Conservation (phyloP, 1,140 invertebrate species). For the Pseudomyrmex concolor region DNA sequence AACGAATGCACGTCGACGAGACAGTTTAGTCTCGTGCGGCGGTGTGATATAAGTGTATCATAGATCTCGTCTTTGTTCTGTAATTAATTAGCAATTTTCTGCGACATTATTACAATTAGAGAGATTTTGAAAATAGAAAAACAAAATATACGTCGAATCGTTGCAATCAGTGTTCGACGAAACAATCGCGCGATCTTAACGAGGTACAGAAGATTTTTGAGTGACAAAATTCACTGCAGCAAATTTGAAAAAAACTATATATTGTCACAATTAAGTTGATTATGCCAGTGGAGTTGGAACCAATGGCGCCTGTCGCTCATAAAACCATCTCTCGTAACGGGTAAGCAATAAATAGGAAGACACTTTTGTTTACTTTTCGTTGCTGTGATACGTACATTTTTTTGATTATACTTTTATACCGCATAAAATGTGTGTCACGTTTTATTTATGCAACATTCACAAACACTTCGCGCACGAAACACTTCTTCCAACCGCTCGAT, state of each 20-base stretch:
- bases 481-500: not conserved
- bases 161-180: conserved; percentile 5
- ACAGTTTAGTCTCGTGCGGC: conserved; percentile 67
- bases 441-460: conserved; percentile 5
- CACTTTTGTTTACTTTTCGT: too few relatives aligned
- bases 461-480: not conserved
- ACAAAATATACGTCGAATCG: not conserved
- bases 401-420: not conserved
- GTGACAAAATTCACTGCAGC: not conserved
- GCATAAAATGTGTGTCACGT: not conserved
- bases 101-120: not conserved
- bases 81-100: not conserved
- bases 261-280: not conserved
- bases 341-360: conserved; percentile 62
- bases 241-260: not conserved
- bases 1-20: conserved; percentile 59
- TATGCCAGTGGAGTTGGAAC: conserved; percentile 77
- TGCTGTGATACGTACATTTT: conserved; percentile 1
- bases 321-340: conserved; percentile 67
- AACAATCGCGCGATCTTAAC: not conserved
- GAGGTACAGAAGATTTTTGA: not conserved
- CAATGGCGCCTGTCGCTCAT: conserved; percentile 68
- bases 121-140: not conserved
- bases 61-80: not conserved
- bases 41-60: not conserved